A percentile compares a stretch with the other conserved stretches of the same genome.
Evolutionary conservation across 1,140 invertebrate species (phyloP).

Genomic region (Zaprionus gabonicus): DNA sequence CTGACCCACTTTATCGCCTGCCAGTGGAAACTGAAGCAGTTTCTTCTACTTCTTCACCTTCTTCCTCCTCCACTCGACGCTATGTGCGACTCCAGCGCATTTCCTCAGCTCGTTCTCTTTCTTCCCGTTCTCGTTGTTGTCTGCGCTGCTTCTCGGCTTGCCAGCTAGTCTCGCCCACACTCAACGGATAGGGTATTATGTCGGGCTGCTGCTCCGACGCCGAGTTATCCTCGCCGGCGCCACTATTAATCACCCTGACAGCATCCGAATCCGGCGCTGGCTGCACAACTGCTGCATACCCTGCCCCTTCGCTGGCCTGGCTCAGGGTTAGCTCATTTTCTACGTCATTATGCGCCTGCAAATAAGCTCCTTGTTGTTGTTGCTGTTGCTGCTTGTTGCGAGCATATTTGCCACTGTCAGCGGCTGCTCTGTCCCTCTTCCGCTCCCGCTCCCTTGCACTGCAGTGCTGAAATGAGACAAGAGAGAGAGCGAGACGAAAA

Average conservation of each 20-base stretch:
- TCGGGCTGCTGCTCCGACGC: slow-evolving; percentile 74
- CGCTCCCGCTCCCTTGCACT: slow-evolving; percentile 13
- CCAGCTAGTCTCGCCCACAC: slow-evolving; percentile 70
- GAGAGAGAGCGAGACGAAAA: not conserved
- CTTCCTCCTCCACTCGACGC: slow-evolving; percentile 39
- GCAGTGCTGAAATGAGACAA: slow-evolving; percentile 48
- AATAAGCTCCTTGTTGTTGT: slow-evolving; percentile 33
- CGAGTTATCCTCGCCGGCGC: slow-evolving; percentile 51
- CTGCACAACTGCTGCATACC: slow-evolving; percentile 18
- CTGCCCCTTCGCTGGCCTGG: not conserved
- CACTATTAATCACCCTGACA: slow-evolving; percentile 38
- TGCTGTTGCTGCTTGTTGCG: slow-evolving; percentile 50
- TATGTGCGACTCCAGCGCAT: slow-evolving; percentile 63
- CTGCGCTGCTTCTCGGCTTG: slow-evolving; percentile 54
- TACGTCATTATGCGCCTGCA: slow-evolving; percentile 51
- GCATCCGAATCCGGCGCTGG: slow-evolving; percentile 14
- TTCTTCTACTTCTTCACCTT: not conserved
- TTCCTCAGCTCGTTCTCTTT: slow-evolving; percentile 38
- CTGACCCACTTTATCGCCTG: slow-evolving; percentile 42
- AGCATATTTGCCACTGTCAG: slow-evolving; percentile 56
- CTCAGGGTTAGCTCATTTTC: slow-evolving; percentile 48
- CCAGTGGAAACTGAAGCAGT: slow-evolving; percentile 34
- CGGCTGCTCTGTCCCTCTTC: slow-evolving; percentile 16
- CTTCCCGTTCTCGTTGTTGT: slow-evolving; percentile 38
- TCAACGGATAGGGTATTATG: slow-evolving; percentile 78